Conservation (phyloP, 2,113 vertebrate species). For the Xenopus borealis region DNA sequence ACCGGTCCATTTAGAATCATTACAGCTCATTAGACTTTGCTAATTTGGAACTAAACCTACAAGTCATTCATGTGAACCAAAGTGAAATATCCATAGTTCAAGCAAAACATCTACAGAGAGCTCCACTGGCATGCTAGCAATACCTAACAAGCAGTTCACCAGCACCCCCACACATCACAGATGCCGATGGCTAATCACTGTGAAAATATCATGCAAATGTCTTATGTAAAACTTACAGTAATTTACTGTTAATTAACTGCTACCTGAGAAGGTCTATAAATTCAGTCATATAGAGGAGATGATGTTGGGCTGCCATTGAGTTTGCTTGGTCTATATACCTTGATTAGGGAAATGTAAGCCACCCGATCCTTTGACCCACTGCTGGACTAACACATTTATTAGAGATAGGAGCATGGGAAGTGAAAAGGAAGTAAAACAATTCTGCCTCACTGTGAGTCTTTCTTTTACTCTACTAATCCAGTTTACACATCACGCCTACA, state of each 20-base stretch:
- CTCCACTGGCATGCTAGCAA: too few species aligned
- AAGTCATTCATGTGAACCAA: too few species aligned
- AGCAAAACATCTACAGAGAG: too few species aligned
- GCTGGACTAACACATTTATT: slow-evolving; percentile 78
- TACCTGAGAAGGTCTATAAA: not conserved
- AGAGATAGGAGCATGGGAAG: slow-evolving; percentile 75
- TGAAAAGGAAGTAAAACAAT: slow-evolving; percentile 81
- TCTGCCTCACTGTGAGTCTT: slow-evolving; percentile 73
- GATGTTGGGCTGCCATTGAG: not conserved
- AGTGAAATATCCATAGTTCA: too few species aligned
- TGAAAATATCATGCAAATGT: too few species aligned
- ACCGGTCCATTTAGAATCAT: too few species aligned
- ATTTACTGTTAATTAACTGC: not conserved
- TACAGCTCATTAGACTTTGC: too few species aligned
- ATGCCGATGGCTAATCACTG: too few species aligned
- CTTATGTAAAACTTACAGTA: too few species aligned
- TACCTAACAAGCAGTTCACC: too few species aligned
- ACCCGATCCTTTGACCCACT: slow-evolving; percentile 70
- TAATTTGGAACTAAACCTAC: too few species aligned
- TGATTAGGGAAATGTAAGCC: slow-evolving; percentile 46
- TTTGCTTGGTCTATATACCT: not conserved
- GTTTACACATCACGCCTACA: slow-evolving; percentile 80
- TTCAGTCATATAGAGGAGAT: slow-evolving; percentile 7
- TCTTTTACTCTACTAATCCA: slow-evolving; percentile 79
- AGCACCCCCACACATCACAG: too few species aligned